phyloP scores from a whole-genome alignment of 2,888 invertebrate genomes.

The Hyppa rectilinea region DNA sequence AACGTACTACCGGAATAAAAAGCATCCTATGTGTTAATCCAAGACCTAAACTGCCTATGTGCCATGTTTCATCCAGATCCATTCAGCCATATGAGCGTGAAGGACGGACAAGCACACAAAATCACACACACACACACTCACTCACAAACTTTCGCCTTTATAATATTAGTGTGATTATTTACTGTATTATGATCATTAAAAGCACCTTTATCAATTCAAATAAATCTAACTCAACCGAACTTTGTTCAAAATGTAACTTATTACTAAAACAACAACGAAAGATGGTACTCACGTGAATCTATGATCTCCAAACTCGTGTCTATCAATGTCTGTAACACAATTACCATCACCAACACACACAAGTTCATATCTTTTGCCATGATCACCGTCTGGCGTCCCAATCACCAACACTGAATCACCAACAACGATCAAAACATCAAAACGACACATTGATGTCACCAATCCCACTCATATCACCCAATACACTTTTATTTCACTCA shows the following conservation, averaged over 20 bases:
- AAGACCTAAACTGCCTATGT: too few species aligned
- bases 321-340: slow-evolving; percentile 78
- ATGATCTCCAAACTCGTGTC: slow-evolving; percentile 82
- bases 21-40: too few species aligned
- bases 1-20: too few species aligned
- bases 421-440: slow-evolving; percentile 64
- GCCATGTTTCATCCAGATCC: too few species aligned
- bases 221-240: too few species aligned
- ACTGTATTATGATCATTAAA: too few species aligned
- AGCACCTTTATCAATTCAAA: background rate
- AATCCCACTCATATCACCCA: slow-evolving; percentile 35
- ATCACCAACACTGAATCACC: slow-evolving; percentile 70
- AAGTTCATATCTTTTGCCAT: slow-evolving; percentile 80
- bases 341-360: slow-evolving; percentile 74
- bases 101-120: too few species aligned
- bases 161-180: too few species aligned
- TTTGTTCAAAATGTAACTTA: background rate
- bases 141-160: too few species aligned
- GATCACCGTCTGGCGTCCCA: slow-evolving; percentile 74
- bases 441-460: slow-evolving; percentile 81
- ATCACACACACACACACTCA: too few species aligned
- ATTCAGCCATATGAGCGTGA: too few species aligned
- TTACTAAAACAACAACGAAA: background rate
- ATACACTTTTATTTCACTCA: slow-evolving; percentile 46
- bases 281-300: slow-evolving; percentile 83